Evolutionary conservation across 1,140 invertebrate species (phyloP), one percentile per base, ranked within the genome.

Genomic region (Philaenus spumarius): DNA sequence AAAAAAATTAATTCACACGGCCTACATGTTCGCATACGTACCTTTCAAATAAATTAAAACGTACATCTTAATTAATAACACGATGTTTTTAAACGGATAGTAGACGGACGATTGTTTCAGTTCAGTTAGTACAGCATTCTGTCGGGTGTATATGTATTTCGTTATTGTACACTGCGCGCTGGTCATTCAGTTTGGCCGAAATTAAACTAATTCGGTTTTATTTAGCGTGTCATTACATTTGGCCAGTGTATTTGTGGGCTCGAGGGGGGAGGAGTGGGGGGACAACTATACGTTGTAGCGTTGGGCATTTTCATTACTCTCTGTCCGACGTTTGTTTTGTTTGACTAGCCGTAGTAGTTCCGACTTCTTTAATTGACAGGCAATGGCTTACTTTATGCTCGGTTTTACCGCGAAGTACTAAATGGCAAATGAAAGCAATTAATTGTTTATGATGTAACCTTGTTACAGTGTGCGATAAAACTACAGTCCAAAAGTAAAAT

Each of bases 201-300:
- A 47, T 47, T 47, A 47, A 47, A 47, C 45, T 47, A 47, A 47
- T 47, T 47, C 45, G 45, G 45, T 26, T 47, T 47, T 47, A 47
- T 47, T 47, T 47, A 47, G 5, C 45, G 45, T 47, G 20, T 47
- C 45, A 47, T 47, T 47, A 47, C 9, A 47, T 26, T 30, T 30
- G 26, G 26, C 9, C 26, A 9, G 9, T 9, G 26, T 30, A 30
- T 30, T 30, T 30, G 26, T 26, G 20, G 45, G n/a, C n/a, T n/a
- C n/a, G n/a, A n/a, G n/a, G n/a, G n/a, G n/a, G n/a, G n/a, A n/a
- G n/a, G n/a, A n/a, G n/a, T n/a, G n/a, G 19, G 45, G 2, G 22
- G 45, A 43, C 45, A 24, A 6, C 45, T 26, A 22, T 22, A 12
- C 19, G 43, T 46, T 23, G 19, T 46, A 46, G 12, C 45, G 45